Evolutionary conservation across 2,888 invertebrate species (phyloP), one percentile per base, ranked within the genome.

Genomic region (Sminthurinus aureus): DNA sequence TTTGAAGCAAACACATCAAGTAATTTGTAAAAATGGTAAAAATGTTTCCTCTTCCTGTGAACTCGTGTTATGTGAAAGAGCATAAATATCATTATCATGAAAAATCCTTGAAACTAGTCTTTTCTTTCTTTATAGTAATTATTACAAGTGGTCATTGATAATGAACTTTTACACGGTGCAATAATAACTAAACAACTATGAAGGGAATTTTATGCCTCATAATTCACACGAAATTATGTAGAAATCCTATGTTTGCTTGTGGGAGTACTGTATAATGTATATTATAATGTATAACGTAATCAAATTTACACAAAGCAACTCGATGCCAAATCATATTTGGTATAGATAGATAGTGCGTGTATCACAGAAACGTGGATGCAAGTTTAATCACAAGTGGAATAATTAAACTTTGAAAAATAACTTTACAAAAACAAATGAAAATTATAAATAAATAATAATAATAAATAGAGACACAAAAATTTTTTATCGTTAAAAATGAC

Each of bases 1-100:
- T 13, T 6, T 15, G 58, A 58, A 18, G 18, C 15, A 58, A 18
- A 58, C 18, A 2, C 2, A 58, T 15, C 2, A 2, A 58, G 58
- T 58, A 58, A 58, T 58, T 58, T 58, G 58, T 58, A 58, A 58
- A 38, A 38, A 6, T 38, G 38, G 38, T 38, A 64, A n/a, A 64
- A n/a, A 22, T 69, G 69, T 69, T 69, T 69, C 22, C 22, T 69
- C 69, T 69, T 69, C 69, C 69, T 69, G n/a, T 20, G 11, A 15
- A 64, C n/a, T 64, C n/a, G 3, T 18, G 64, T 64, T 18, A 64
- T 64, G 64, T 64, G n/a, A 18, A 64, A 64, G 18, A 64, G 11
- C 11, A 22, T 22, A n/a, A 69, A 22, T 20, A n/a, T 20, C 12
- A 6, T 11, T 18, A n/a, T 20, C n/a, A 11, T 20, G 69, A 20